phyloP scores from a whole-genome alignment of 2,113 vertebrate species.

The Orientallactaga bullata region DNA sequence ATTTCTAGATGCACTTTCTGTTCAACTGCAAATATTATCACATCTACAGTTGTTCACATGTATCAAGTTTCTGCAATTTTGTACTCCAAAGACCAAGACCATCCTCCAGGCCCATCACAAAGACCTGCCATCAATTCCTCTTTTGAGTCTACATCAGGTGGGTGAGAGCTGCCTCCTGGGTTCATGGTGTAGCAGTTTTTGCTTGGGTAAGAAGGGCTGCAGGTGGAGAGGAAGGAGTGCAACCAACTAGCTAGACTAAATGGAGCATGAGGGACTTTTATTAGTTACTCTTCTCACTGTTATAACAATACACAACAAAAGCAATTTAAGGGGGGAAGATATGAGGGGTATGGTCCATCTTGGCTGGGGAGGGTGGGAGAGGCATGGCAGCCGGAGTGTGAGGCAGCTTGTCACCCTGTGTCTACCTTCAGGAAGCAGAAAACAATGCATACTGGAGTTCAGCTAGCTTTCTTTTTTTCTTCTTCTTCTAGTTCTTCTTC shows the following conservation, averaged over 20 bases:
- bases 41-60: neutral
- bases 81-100: neutral
- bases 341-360: neutral
- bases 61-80: neutral
- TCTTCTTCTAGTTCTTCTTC: too few species aligned
- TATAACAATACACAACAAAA: neutral
- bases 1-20: neutral
- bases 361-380: too few species aligned
- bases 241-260: neutral
- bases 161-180: neutral
- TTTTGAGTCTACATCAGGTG: neutral
- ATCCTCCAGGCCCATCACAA: neutral
- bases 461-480: too few species aligned
- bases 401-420: neutral
- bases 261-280: neutral
- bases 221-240: neutral
- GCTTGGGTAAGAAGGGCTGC: neutral
- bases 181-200: neutral
- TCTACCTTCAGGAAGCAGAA: neutral
- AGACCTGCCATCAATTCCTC: neutral
- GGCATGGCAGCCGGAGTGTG: neutral
- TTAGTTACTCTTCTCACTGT: neutral
- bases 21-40: neutral
- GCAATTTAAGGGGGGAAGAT: neutral
- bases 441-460: too few species aligned